Evolutionary conservation across 2,888 invertebrate species (phyloP), one percentile per base, ranked within the genome.

Genomic region (Philaethria dido): DNA sequence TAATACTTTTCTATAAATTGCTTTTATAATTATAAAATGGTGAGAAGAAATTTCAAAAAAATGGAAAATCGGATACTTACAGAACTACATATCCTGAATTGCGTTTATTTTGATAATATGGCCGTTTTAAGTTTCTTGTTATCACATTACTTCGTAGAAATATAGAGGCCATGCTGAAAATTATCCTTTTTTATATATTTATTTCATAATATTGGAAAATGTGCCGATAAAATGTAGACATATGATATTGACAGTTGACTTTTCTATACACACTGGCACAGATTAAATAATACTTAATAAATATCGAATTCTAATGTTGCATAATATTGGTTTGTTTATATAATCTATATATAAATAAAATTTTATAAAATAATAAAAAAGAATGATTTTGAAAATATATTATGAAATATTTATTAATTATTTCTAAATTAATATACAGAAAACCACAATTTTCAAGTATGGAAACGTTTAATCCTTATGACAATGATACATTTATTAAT

Each of bases 61-160:
- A 44, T 25, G 55, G 42, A 59, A n/a, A 29, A 16, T 14, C 44
- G 33, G 36, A 45, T 36, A 94, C 95, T 94, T 92, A 96, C 96
- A 96, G 86, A 47, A 96, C 95, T 71, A 96, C 94, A 78, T 95
- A 96, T 78, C 96, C 95, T 78, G 93, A 89, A 77, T 94, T 92
- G 69, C 93, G 95, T 94, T 91, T 95, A 72, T 82, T 88, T 75
- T 86, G 89, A 72, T 88, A 89, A 70, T 89, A 82, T 61, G 89
- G 89, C 65, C 81, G 81, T 78, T 85, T 87, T 50, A 91, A 80
- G 75, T 90, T 86, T 62, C 87, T 83, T 20, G 85, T 80, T 72
- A 92, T 73, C 47, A 88, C 75, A 73, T 83, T 89, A 64, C 82
- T 82, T 55, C 92, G 88, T 64, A 92, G 76, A 79, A 92, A 89